Base-by-base conservation (phyloP, 92 coral and sea anemone species). In the Palythoa caribaeorum region DNA sequence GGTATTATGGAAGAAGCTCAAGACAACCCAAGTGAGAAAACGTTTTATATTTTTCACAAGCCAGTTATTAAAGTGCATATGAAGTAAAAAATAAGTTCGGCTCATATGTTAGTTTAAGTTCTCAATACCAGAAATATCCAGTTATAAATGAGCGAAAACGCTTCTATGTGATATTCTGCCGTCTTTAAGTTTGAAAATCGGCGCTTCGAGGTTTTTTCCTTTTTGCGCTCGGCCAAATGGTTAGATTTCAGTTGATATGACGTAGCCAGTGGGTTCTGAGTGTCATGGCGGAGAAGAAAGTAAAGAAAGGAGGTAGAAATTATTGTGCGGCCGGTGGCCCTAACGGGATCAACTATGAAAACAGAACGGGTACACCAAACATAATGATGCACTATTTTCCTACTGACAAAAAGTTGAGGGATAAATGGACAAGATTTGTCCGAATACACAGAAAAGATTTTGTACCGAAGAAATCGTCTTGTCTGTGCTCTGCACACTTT, bases 271-370 rank as follows among this genome's bases (percentile, higher is more conserved):
- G 78, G 78, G 78, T 73, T 44, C 78, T 73, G 74, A 84, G 88
- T 85, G 83, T 15, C 88, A 85, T 76, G 84, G 90, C 70, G 90
- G 84, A 81, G 47, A 87, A 87, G 90, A 77, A 62, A 57, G 84
- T 60, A 66, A 87, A 87, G 90, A 87, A 77, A 71, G 77, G 90
- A 87, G 84, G 19, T 2, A 68, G 12, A 65, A 87, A 87, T 52
- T 87, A 78, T 79, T 79, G 90, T 63, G 79, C 86, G 20, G 86
- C 90, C 73, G 54, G 79, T 69, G 79, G 86, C 54, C 72, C 90
- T 47, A 12, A 59, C 9, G 19, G 65, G 48, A 44, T 44, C 48
- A 44, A 44, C 48, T 44, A 1, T 44, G 48, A 44, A 44, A 44
- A 44, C 48, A 44, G 48, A 44, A 44, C 48, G 48, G 48, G 48